phyloP scores from a whole-genome alignment of 2,113 vertebrate genomes.

The Pyrgilauda ruficollis region DNA sequence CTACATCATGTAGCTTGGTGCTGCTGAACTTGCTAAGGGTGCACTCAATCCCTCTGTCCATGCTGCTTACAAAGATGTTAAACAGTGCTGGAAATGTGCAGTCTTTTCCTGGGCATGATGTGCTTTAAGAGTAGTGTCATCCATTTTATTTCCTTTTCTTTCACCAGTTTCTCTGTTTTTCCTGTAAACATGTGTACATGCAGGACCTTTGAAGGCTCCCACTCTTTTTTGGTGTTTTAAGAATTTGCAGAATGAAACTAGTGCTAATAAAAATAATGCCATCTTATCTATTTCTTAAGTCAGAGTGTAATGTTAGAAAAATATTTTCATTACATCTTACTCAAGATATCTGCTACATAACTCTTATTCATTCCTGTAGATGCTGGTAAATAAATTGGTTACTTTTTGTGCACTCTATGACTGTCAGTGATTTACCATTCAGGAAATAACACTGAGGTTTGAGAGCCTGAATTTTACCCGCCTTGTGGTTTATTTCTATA shows the following conservation, averaged over 20 bases:
- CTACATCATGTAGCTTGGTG: neutral
- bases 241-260: neutral
- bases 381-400: neutral
- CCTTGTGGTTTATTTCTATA: neutral
- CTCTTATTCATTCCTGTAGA: neutral
- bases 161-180: neutral
- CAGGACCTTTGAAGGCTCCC: neutral
- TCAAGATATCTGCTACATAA: neutral
- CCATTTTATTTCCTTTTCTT: neutral
- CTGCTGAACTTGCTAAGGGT: neutral
- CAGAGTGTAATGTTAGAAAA: neutral
- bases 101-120: neutral
- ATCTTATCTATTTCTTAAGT: neutral
- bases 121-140: neutral
- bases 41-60: neutral
- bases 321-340: neutral
- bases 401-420: neutral
- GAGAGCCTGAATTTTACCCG: neutral
- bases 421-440: neutral
- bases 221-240: neutral
- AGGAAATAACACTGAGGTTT: neutral
- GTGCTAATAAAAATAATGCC: neutral
- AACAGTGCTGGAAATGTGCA: accelerated
- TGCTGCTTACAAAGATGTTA: neutral
- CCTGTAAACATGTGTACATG: neutral